Conservation (phyloP, 2,113 vertebrate species). For the Pandion haliaetus region DNA sequence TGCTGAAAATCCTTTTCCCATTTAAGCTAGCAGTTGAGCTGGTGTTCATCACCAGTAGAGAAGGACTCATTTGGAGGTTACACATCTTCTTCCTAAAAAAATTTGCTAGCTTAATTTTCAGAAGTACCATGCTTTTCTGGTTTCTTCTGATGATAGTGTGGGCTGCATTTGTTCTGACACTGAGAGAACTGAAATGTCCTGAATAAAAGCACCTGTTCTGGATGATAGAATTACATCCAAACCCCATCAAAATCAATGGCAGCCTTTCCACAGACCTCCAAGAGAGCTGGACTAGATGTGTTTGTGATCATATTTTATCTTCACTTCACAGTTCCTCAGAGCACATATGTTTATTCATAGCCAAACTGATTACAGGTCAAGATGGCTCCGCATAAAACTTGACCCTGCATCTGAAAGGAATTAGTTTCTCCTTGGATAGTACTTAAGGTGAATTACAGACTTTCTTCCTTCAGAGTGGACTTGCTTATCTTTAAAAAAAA, state of each 20-base stretch:
- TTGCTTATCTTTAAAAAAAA: conserved; percentile 3
- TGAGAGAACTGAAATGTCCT: background rate
- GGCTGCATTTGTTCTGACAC: background rate
- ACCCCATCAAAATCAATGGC: background rate
- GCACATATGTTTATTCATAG: conserved; percentile 24
- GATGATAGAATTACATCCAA: background rate
- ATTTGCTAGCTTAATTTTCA: conserved; percentile 6
- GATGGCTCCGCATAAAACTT: background rate
- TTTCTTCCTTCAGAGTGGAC: background rate
- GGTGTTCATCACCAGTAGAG: background rate
- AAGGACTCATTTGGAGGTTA: background rate
- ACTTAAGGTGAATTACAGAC: conserved; percentile 22
- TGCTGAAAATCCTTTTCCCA: background rate
- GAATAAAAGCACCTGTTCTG: background rate
- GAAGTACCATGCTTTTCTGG: background rate
- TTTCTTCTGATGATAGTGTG: background rate
- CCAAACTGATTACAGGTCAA: conserved; percentile 9
- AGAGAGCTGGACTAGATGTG: background rate
- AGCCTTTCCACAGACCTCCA: background rate
- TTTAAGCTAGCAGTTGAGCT: background rate
- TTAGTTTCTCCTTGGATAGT: conserved; percentile 23
- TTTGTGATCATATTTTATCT: background rate
- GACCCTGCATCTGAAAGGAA: conserved; percentile 2
- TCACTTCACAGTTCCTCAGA: background rate
- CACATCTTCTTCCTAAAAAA: background rate